Conservation (phyloP, 2,888 invertebrate species). For the Antheraea assamensis region DNA sequence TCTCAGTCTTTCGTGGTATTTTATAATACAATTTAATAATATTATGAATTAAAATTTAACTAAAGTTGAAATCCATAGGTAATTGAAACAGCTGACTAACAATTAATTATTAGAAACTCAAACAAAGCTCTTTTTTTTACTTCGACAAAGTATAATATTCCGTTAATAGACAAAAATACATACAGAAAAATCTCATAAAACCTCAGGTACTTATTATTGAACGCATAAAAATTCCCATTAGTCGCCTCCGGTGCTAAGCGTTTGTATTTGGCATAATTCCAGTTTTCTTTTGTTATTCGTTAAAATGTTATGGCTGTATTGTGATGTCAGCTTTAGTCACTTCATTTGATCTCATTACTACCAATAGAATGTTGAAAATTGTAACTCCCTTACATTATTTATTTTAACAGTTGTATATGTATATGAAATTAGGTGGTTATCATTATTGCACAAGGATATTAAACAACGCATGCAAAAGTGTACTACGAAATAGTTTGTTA, state of each 20-base stretch:
- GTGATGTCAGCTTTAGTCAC: slow-evolving; percentile 22
- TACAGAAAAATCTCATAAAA: slow-evolving; percentile 29
- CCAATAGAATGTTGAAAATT: not conserved
- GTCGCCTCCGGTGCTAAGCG: slow-evolving; percentile 53
- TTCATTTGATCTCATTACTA: not conserved
- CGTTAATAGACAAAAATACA: slow-evolving; percentile 29
- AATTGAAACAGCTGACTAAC: not conserved
- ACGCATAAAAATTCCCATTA: slow-evolving; percentile 54
- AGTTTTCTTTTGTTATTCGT: slow-evolving; percentile 52
- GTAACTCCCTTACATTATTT: not conserved
- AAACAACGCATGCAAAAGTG: not conserved
- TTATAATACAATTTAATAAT: too few species aligned
- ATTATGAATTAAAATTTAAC: not conserved
- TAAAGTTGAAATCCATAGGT: not conserved
- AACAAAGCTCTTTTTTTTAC: not conserved
- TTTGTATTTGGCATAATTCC: slow-evolving; percentile 57
- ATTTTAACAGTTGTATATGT: not conserved
- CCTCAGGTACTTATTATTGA: slow-evolving; percentile 38
- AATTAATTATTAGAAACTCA: not conserved
- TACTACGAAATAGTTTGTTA: too few species aligned
- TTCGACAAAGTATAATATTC: not conserved
- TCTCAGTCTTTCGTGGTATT: too few species aligned
- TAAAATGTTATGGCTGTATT: slow-evolving; percentile 43
- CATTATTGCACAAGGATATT: not conserved
- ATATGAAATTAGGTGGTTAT: not conserved